Base-by-base conservation (phyloP, 2,888 invertebrate species). In the Sarcophaga subvicina region DNA sequence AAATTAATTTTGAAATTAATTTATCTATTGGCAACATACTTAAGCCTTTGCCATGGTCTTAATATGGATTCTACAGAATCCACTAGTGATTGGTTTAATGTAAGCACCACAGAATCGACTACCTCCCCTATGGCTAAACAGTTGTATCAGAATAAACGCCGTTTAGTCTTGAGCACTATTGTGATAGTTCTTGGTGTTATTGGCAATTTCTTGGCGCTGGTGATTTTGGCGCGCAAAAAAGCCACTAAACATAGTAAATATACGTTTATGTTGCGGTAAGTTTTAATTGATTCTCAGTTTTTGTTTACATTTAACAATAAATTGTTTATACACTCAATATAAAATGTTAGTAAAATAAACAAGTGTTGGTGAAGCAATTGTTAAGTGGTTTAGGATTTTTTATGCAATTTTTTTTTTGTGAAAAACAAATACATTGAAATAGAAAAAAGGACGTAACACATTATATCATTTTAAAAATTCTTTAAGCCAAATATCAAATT, bases 191-290 rank as follows among this genome's bases (percentile, higher is more conserved):
- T 96, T 22, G 97, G 97, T 2, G 95, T 96, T 59, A 89, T 96
- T 45, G 97, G 97, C 5, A 98, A 97, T 91, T 94, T 96, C 12
- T 94, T 96, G n/a, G 97, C 97, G 8, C 94, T 98, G 76, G 93
- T 96, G 77, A 96, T 96, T 88, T 94, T 98, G 90, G 94, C 96
- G 90, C 95, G 95, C 86, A 96, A 97, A 93, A 95, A 96, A 89
- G 95, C 96, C 91, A 95, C 96, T 63, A 94, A 97, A 90, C 97
- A 97, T 92, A 95, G 96, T 88, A 97, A 97, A 92, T 97, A 98
- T 93, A 95, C 97, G 89, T 94, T 98, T 90, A 95, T 98, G 95
- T 89, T 93, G 90, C 92, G 93, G 93, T 93, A 90, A 92, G 91
- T 90, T 54, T 17, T 17, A 14, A 54, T 17, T 67, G 27, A 71